Evolutionary conservation across 2,888 invertebrate species (phyloP), one percentile per base, ranked within the genome.

Genomic region (Cataglyphis altisquamis): DNA sequence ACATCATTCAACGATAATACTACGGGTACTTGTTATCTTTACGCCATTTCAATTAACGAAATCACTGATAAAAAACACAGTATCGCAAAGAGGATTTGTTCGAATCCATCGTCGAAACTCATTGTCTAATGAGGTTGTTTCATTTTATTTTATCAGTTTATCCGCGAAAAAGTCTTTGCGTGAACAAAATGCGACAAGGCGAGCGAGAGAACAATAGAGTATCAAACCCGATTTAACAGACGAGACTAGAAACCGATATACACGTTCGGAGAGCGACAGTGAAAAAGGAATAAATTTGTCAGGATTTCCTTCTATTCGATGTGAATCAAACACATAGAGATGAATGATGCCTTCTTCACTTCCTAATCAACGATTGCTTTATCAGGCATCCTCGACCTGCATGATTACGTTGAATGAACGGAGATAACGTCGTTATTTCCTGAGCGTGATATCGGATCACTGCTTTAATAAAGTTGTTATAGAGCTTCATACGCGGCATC

Each of bases 401-500:
- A 82, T 85, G 89, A 89, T 89, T 89, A 84, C 85, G 77, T 70
- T 83, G 84, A 89, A 89, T 89, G 84, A 67, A 74, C 82, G 73
- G 68, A 77, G 88, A 83, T 86, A 89, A 89, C 84, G 75, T 88
- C 83, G 85, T 89, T 89, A 86, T 83, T 67, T 55, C n/a, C 75
- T 84, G 86, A 83, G 85, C 82, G 84, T 74, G 84, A 85, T 89
- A 89, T 89, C 84, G 88, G 63, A 80, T 70, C 62, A 86, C 78
- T 55, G 84, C 83, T 89, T 86, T 87, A 89, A 89, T 89, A 86
- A 72, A 84, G 87, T 84, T 88, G 82, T 86, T 83, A 87, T 84
- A 82, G 75, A 83, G 83, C 60, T 70, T 60, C 70, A 80, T 45
- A 60, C 21, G 60, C 32, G 36, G 12, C 45, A 48, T 80, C 45